A percentile compares a stretch with the other conserved stretches of the same genome.
phyloP scores from a whole-genome alignment of 2,888 invertebrate species.

The Hedya salicella region DNA sequence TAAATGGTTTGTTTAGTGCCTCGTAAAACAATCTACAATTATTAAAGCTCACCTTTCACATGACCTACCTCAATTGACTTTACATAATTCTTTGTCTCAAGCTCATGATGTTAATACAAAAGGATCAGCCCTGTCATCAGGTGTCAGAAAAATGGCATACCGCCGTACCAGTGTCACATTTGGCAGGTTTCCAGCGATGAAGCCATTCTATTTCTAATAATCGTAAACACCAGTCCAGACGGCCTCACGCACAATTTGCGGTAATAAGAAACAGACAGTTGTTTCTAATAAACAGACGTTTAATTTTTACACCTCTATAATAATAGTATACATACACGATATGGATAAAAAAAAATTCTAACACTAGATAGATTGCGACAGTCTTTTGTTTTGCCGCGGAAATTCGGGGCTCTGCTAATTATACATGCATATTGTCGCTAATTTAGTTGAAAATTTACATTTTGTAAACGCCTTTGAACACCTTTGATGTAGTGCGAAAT shows the following conservation, averaged over 20 bases:
- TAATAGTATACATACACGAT: too few species aligned
- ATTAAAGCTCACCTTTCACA: neutral
- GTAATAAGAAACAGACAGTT: constrained; percentile 13
- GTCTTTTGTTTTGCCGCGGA: too few species aligned
- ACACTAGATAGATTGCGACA: too few species aligned
- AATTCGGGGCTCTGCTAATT: too few species aligned
- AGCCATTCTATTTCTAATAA: constrained; percentile 39
- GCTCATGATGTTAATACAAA: neutral
- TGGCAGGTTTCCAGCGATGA: constrained; percentile 35
- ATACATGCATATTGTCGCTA: constrained; percentile 18
- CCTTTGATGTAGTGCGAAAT: constrained; percentile 27
- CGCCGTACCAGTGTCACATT: constrained; percentile 29
- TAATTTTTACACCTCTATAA: too few species aligned
- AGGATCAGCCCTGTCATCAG: constrained; percentile 17
- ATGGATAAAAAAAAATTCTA: too few species aligned
- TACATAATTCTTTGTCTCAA: neutral
- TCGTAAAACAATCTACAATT: too few species aligned
- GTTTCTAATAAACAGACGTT: too few species aligned
- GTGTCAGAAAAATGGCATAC: constrained; percentile 19
- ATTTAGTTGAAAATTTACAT: constrained; percentile 26
- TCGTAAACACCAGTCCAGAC: constrained; percentile 35
- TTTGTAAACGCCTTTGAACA: constrained; percentile 18
- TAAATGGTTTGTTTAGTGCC: too few species aligned
- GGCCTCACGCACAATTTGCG: constrained; percentile 35
- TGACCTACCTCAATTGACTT: constrained; percentile 12